These are phyloP conservation scores for Thryonomys swinderianus DNA, from an alignment of 2,113 vertebrate genomes.

Conservation along the genomic window DNA sequence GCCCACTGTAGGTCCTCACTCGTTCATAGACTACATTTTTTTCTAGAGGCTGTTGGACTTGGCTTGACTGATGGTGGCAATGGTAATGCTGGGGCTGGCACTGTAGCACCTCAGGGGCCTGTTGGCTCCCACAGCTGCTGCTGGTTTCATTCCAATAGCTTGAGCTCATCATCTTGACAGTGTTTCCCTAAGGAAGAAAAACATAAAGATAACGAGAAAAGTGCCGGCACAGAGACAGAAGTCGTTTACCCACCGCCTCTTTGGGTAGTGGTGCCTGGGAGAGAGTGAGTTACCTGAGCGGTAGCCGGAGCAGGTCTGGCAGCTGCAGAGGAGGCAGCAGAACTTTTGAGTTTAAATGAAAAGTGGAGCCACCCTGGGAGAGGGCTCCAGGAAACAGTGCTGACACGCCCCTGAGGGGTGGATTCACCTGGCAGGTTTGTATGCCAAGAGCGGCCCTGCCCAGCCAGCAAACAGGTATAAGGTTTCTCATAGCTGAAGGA, in stretches of 20 bases:
- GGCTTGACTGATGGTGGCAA: slow-evolving; percentile 70
- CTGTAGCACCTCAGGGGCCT: slow-evolving; percentile 78
- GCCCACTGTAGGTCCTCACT: slow-evolving; percentile 86
- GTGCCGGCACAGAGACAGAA: not conserved
- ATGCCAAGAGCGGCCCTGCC: slow-evolving; percentile 50
- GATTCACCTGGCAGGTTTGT: slow-evolving; percentile 60
- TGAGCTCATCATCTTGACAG: slow-evolving; percentile 74
- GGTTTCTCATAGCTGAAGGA: not conserved
- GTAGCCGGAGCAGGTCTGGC: slow-evolving; percentile 69
- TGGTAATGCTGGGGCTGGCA: slow-evolving; percentile 74
- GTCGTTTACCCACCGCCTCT: slow-evolving; percentile 34
- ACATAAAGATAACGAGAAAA: slow-evolving; percentile 4
- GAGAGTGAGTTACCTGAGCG: slow-evolving; percentile 68
- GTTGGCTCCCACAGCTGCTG: slow-evolving; percentile 80
- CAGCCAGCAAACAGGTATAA: slow-evolving; percentile 11
- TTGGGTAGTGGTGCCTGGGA: not conserved
- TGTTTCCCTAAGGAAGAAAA: slow-evolving; percentile 63
- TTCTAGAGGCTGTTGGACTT: slow-evolving; percentile 71
- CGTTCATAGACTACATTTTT: slow-evolving; percentile 82
- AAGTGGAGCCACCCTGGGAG: slow-evolving; percentile 72
- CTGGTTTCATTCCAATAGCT: slow-evolving; percentile 74
- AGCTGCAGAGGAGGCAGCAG: slow-evolving; percentile 55
- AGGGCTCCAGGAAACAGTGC: slow-evolving; percentile 77
- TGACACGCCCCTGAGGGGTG: slow-evolving; percentile 72
- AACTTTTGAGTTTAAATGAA: slow-evolving; percentile 69